Evolutionary conservation across 2,797 vertebrate species (phyloP), one percentile per base, ranked within the genome.

Genomic region (Arrhamphus sclerolepis): DNA sequence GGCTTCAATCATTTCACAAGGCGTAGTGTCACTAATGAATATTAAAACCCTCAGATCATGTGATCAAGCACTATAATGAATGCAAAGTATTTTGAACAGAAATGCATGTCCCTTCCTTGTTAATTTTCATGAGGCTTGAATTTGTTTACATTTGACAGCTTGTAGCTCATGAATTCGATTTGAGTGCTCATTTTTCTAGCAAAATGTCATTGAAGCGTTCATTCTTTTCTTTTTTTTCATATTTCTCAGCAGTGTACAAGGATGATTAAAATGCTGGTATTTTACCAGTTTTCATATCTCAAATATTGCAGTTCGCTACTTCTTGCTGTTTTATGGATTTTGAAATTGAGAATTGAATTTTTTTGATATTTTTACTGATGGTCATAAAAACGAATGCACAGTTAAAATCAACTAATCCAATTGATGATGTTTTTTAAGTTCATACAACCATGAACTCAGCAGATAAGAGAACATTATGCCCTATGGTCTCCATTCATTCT

Each of bases 91-190:
- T 77, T 68, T 61, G 31, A 77, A 68, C 50, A 68, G 18, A 65
- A 84, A 55, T 26, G 34, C 50, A 59, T 49, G 53, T 51, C 18
- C n/a, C 52, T 47, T 68, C 29, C 63, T 44, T 49, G 62, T 72
- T 78, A 24, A 77, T 75, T 77, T 70, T 75, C 68, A 71, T 76
- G 55, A 48, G 48, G 20, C 64, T 50, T 62, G 60, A 77, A 85
- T 83, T 72, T 76, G 83, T 87, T 84, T 81, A 55, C 78, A 82
- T 80, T 62, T 54, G 70, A 85, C 84, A 89, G 87, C 72, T 75
- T 84, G 83, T 48, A 48, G 59, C 57, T 75, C 64, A 81, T 48
- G 24, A 81, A 79, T 78, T 84, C 40, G 70, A 63, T 80, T 70
- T 72, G 70, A 77, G 62, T 52, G 19, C 48, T 75, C 42, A 61